phyloP scores from a whole-genome alignment of 2,797 vertebrate genomes.

The Columba guinea region DNA sequence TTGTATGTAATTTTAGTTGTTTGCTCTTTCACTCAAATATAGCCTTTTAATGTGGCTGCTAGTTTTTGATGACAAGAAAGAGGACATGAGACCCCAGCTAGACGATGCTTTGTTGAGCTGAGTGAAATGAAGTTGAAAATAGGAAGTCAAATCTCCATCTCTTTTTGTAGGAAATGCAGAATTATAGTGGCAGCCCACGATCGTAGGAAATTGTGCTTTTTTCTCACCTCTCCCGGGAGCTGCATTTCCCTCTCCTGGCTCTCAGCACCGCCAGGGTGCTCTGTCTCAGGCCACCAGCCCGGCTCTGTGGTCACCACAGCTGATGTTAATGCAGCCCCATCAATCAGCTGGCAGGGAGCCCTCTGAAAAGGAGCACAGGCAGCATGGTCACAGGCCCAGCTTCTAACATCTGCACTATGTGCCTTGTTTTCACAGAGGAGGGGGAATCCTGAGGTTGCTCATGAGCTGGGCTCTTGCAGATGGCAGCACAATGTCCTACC shows the following conservation, averaged over 20 bases:
- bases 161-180: neutral
- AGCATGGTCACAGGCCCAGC: neutral
- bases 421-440: neutral
- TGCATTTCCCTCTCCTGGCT: neutral
- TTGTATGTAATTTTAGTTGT: neutral
- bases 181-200: neutral
- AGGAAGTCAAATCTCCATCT: neutral
- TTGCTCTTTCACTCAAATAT: neutral
- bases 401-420: neutral
- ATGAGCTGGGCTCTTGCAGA: conserved; percentile 5
- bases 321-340: neutral
- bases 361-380: neutral
- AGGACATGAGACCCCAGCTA: neutral
- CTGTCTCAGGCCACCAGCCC: neutral
- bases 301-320: neutral
- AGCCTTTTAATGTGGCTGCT: neutral
- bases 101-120: neutral
- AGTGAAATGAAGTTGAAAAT: neutral
- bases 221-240: neutral
- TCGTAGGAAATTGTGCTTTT: neutral
- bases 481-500: conserved; percentile 1
- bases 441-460: neutral
- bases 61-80: neutral
- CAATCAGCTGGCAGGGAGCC: conserved; percentile 5
- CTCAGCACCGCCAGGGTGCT: neutral